These are phyloP conservation scores for Hypotaenidia philippensis DNA, from an alignment of 2,797 vertebrate species.

Conservation along the genomic window DNA sequence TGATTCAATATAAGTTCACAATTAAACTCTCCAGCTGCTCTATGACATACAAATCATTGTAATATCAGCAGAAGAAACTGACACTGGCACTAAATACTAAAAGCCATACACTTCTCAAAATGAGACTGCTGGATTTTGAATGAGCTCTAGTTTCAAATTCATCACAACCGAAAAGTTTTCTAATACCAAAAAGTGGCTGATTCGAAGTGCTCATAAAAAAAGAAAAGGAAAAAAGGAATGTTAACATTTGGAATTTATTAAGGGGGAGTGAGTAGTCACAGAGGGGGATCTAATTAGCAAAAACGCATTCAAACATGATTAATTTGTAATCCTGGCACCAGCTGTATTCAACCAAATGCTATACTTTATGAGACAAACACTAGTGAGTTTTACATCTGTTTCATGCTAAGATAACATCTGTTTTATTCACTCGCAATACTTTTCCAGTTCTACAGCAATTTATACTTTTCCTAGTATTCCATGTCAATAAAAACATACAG, in stretches of 20 bases:
- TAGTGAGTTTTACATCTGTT: slow-evolving; percentile 81
- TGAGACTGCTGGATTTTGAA: not conserved
- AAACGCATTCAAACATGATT: slow-evolving; percentile 84
- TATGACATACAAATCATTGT: not conserved
- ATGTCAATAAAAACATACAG: slow-evolving; percentile 14
- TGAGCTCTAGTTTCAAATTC: not conserved
- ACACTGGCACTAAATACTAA: not conserved
- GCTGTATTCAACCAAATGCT: slow-evolving; percentile 82
- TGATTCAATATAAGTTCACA: not conserved
- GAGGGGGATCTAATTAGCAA: slow-evolving; percentile 79
- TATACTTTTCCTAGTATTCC: slow-evolving; percentile 66
- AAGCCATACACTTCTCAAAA: not conserved
- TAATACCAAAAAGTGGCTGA: not conserved
- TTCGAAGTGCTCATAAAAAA: not conserved
- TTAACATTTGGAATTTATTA: slow-evolving; percentile 63
- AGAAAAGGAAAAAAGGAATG: not conserved
- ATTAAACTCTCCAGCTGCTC: slow-evolving; percentile 1
- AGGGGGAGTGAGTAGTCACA: slow-evolving; percentile 47
- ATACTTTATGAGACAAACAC: slow-evolving; percentile 81
- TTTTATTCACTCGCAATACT: slow-evolving; percentile 64
- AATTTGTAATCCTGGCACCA: slow-evolving; percentile 82
- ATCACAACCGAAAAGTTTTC: not conserved
- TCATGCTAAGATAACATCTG: slow-evolving; percentile 83
- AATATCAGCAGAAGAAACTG: not conserved
- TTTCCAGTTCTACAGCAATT: slow-evolving; percentile 74